These are phyloP conservation scores for Maniola hyperantus DNA, from an alignment of 2,888 invertebrate species.

Conservation along the genomic window DNA sequence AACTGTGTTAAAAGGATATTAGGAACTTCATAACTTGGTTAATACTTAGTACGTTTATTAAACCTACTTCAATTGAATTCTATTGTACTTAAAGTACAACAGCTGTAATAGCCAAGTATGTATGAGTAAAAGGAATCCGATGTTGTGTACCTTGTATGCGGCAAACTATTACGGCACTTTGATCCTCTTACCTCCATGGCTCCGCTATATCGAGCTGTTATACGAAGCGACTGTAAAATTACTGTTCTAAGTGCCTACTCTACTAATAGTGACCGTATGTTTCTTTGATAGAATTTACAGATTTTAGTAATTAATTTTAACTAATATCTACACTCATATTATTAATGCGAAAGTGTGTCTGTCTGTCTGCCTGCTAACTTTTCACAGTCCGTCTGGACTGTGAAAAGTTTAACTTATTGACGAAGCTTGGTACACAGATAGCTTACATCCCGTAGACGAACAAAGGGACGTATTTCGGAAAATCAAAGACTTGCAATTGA, in stretches of 20 bases:
- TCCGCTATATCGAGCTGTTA: conserved; percentile 54
- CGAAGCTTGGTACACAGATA: too few relatives aligned
- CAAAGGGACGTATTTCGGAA: too few relatives aligned
- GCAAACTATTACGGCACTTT: conserved; percentile 56
- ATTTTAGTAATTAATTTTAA: not conserved
- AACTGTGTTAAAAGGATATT: not conserved
- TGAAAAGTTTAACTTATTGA: too few relatives aligned
- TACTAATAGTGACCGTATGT: conserved; percentile 10
- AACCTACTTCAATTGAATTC: conserved; percentile 13
- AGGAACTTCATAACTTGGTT: too few relatives aligned
- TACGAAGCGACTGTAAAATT: conserved; percentile 37
- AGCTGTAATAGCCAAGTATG: conserved; percentile 10
- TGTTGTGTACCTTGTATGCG: conserved; percentile 45
- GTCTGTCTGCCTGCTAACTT: too few relatives aligned
- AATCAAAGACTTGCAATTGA: too few relatives aligned
- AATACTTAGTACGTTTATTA: not conserved
- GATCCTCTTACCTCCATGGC: conserved; percentile 72
- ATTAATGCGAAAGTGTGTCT: too few relatives aligned
- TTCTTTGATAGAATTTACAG: not conserved
- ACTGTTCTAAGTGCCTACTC: conserved; percentile 21
- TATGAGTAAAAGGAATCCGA: conserved; percentile 32
- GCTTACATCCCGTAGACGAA: too few relatives aligned
- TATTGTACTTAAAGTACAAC: not conserved
- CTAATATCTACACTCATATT: too few relatives aligned
- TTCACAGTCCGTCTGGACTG: too few relatives aligned